Base-by-base conservation (phyloP, 1,140 invertebrate species). In the Achatina immaculata region DNA sequence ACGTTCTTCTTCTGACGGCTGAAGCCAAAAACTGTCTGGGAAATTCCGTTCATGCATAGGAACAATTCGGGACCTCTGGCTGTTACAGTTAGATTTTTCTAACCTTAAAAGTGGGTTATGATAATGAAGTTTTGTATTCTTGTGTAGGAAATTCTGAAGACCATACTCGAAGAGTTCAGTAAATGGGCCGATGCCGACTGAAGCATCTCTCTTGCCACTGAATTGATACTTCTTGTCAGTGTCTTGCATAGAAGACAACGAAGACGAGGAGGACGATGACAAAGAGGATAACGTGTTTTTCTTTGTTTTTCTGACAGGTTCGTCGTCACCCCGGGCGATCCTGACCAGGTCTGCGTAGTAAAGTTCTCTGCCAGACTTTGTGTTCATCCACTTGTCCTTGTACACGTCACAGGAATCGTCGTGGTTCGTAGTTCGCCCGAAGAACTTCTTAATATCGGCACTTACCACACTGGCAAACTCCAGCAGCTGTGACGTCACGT, bases 401-500 rank as follows among this genome's bases (percentile, higher is more conserved):
- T 89, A 90, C 69, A 90, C 87, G 84, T 90, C 89, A 80, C 88
- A 89, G 1, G 86, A 84, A 71, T 89, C 89, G 45, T 90, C 89
- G 6, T 88, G 87, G 14, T 85, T 86, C 81, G 86, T 88, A 68
- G 86, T 87, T 28, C 84, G 69, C 14, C 88, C 88, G 81, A 89
- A 89, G 71, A 88, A 89, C 78, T 87, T 89, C 66, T 89, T 83
- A 80, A 89, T 89, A 84, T 89, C 88, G n/a, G 81, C 77, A 80
- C 85, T 89, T 14, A 89, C 86, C 85, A 87, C 85, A 40, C 86
- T 84, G 16, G 88, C 87, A 83, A 89, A 89, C 58, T 83, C 78
- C 16, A 89, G 71, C 34, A 89, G 85, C 80, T 86, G 85, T 62
- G 86, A 84, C 4, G 87, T 88, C 73, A 87, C 83, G 78, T 89